Evolutionary conservation across 2,888 invertebrate species (phyloP).

Genomic region (Pogonocherus hispidulus): DNA sequence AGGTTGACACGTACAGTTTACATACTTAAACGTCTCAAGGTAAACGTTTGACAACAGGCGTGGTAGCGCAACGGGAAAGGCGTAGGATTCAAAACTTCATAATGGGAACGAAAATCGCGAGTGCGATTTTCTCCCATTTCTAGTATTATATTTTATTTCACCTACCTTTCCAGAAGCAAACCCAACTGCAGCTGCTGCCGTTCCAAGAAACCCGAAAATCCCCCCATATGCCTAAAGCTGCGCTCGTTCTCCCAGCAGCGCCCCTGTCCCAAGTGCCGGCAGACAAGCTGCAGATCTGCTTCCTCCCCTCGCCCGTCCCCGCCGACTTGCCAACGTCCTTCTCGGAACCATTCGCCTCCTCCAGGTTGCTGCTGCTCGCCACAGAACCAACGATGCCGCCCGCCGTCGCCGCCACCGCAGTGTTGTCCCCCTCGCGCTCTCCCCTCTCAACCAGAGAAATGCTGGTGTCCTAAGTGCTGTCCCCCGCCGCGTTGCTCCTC

Average conservation of each 20-base stretch:
- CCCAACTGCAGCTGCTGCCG: slow-evolving; percentile 33
- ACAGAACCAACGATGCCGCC: background rate
- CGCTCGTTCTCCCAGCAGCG: slow-evolving; percentile 10
- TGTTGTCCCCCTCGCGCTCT: too few relatives aligned
- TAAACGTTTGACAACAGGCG: too few relatives aligned
- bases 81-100: too few relatives aligned
- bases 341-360: background rate
- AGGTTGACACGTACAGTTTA: too few relatives aligned
- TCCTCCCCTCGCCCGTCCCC: background rate
- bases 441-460: too few relatives aligned
- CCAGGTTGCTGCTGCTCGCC: background rate
- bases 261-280: background rate
- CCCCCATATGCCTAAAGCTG: slow-evolving; percentile 4
- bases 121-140: too few relatives aligned
- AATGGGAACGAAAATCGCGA: too few relatives aligned
- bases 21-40: too few relatives aligned
- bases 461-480: too few relatives aligned
- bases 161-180: slow-evolving; percentile 20
- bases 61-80: too few relatives aligned
- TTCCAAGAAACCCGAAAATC: background rate
- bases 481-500: too few relatives aligned
- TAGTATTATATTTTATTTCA: background rate
- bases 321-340: background rate
- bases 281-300: background rate
- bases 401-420: too few relatives aligned